Conservation (phyloP, 2,113 vertebrate genomes). For the Vicugna pacos region DNA sequence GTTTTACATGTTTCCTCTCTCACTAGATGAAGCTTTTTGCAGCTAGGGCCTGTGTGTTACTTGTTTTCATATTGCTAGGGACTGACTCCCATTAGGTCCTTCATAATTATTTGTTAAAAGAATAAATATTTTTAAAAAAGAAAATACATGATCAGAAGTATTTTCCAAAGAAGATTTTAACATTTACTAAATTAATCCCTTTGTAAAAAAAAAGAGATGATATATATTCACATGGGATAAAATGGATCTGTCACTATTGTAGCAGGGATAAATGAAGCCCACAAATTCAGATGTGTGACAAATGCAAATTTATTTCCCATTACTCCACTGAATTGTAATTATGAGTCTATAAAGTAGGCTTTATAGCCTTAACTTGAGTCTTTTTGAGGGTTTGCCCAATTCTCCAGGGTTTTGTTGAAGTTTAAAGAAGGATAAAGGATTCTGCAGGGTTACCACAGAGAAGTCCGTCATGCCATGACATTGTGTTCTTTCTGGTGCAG, state of each 20-base stretch:
- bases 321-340: background rate
- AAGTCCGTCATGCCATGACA: background rate
- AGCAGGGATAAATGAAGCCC: background rate
- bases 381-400: background rate
- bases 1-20: background rate
- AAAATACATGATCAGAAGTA: background rate
- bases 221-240: background rate
- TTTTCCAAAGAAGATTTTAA: background rate
- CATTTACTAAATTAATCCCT: background rate
- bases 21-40: background rate
- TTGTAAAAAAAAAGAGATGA: constrained; percentile 22
- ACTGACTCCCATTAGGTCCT: background rate
- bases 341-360: background rate
- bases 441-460: background rate
- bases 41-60: background rate
- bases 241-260: background rate
- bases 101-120: background rate
- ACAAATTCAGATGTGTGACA: background rate
- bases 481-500: background rate
- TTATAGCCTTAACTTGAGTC: background rate
- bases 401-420: background rate
- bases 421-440: background rate
- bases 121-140: constrained; percentile 18
- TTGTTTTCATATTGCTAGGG: background rate
- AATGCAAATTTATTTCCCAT: background rate